Evolutionary conservation across 2,888 invertebrate genomes (phyloP).

Genomic region (Strigamia maritima): DNA sequence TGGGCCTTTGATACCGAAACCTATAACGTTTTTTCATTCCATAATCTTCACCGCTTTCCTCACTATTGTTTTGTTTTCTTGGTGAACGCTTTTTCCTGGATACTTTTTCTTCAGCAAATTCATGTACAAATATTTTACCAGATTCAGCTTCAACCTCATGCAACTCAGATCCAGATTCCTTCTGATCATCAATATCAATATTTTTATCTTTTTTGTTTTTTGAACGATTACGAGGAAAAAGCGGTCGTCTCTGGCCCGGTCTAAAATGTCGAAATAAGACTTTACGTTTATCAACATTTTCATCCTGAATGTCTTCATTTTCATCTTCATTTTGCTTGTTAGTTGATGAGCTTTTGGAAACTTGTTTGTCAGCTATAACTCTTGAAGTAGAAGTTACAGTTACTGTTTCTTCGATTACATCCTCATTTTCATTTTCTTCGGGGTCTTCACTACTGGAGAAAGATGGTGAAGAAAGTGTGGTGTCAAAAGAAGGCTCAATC

Average conservation of each 20-base stretch:
- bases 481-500: conserved; percentile 29
- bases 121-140: not conserved
- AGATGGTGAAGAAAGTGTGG: conserved; percentile 29
- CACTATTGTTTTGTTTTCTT: not conserved
- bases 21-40: conserved; percentile 22
- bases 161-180: conserved; percentile 36
- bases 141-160: conserved; percentile 12
- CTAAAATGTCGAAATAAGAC: conserved; percentile 33
- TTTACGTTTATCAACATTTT: conserved; percentile 33
- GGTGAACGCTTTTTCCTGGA: conserved; percentile 24
- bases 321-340: conserved; percentile 15
- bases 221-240: not conserved
- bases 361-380: not conserved
- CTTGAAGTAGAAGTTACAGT: not conserved
- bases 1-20: conserved; percentile 25
- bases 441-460: conserved; percentile 33
- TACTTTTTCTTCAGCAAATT: not conserved
- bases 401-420: not conserved
- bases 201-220: conserved; percentile 1
- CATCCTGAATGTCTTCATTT: conserved; percentile 27
- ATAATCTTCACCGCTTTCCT: conserved; percentile 26
- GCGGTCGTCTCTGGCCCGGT: conserved; percentile 34
- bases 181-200: not conserved
- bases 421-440: conserved; percentile 20
- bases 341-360: not conserved